Evolutionary conservation across 2,113 vertebrate genomes (phyloP).

Genomic region (Peromyscus maniculatus): DNA sequence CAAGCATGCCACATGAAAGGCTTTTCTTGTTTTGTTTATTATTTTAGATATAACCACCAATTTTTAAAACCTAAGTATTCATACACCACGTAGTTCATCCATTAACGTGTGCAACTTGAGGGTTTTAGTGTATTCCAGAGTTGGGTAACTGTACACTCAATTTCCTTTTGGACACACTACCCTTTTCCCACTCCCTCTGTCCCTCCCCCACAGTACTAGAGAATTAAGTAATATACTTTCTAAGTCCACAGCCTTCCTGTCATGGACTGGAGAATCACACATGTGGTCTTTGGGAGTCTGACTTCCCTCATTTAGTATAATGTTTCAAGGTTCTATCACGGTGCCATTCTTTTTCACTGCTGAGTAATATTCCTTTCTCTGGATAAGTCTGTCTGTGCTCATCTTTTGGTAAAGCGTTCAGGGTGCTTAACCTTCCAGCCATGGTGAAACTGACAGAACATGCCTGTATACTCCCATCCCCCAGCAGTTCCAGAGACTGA

Average conservation of each 20-base stretch:
- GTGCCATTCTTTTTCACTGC: background rate
- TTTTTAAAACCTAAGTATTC: background rate
- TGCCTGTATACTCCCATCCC: background rate
- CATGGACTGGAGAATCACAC: background rate
- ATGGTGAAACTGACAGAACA: background rate
- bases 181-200: background rate
- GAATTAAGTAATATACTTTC: background rate
- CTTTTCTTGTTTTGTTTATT: background rate
- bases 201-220: background rate
- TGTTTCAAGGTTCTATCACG: background rate
- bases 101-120: background rate
- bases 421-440: background rate
- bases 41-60: background rate
- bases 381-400: background rate
- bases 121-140: background rate
- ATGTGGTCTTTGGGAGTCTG: background rate
- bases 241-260: background rate
- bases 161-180: background rate
- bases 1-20: background rate
- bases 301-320: background rate
- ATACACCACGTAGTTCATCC: background rate
- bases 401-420: accelerated
- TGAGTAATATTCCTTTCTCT: background rate
- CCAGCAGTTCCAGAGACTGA: background rate
- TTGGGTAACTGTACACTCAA: too few relatives aligned